Conservation (phyloP, 2,888 invertebrate species). For the Agriopis marginaria region DNA sequence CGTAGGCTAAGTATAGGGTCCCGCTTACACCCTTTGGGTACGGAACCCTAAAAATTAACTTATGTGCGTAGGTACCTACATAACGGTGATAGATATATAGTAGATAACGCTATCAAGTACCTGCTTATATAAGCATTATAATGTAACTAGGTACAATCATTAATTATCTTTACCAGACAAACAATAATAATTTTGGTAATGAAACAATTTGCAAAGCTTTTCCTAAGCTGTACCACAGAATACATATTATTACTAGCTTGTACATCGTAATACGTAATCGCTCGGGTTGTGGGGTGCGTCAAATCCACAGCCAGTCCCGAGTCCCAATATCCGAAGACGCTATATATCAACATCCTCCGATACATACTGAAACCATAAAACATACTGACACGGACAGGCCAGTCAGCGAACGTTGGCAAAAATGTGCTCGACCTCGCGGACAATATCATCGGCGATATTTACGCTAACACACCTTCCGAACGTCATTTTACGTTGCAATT, state of each 20-base stretch:
- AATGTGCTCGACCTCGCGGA: constrained; percentile 33
- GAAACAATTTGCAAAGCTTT: neutral
- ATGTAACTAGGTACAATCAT: too few relatives aligned
- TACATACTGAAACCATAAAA: constrained; percentile 61
- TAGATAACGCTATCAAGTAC: too few relatives aligned
- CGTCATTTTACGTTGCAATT: neutral
- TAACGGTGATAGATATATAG: too few relatives aligned
- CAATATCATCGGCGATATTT: constrained; percentile 7
- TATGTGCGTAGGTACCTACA: too few relatives aligned
- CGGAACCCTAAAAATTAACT: too few relatives aligned
- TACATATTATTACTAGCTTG: neutral
- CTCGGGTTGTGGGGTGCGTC: constrained; percentile 42
- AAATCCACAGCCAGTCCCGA: constrained; percentile 71
- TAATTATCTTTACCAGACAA: too few relatives aligned
- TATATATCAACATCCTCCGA: constrained; percentile 51
- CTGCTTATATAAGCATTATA: too few relatives aligned
- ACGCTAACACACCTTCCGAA: neutral
- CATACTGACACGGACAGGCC: constrained; percentile 51
- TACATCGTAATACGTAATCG: neutral
- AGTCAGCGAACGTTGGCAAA: constrained; percentile 28
- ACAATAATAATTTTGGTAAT: neutral
- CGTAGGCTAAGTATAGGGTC: too few relatives aligned
- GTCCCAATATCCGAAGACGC: constrained; percentile 63
- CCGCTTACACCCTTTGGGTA: too few relatives aligned
- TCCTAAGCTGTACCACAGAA: too few relatives aligned